A percentile compares a stretch with the other conserved stretches of the same genome.
phyloP scores from a whole-genome alignment of 2,797 vertebrate genomes.

The Limnodromus scolopaceus region DNA sequence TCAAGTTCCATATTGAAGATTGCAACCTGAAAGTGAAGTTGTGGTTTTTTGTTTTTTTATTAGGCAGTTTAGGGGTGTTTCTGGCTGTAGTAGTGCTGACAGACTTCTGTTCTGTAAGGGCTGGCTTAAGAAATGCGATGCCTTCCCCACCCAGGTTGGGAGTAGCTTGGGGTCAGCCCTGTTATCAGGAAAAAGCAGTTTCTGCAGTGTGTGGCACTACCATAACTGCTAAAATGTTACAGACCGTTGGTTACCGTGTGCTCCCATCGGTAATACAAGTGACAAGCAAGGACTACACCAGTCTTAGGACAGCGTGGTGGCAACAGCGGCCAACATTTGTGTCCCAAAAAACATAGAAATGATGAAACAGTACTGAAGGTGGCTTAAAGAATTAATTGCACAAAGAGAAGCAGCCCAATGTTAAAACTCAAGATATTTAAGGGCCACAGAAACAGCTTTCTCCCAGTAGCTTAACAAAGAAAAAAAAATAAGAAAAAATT shows the following conservation, averaged over 20 bases:
- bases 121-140: not conserved
- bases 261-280: accelerated
- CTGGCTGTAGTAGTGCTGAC: not conserved
- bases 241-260: not conserved
- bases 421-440: not conserved
- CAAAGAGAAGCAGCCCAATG: not conserved
- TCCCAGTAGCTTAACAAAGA: not conserved
- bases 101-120: not conserved
- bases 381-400: not conserved
- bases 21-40: not conserved
- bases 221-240: not conserved
- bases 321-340: not conserved
- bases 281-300: not conserved
- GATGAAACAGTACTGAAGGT: not conserved
- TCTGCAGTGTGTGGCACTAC: not conserved
- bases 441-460: not conserved
- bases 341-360: not conserved
- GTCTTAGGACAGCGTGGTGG: not conserved
- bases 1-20: not conserved
- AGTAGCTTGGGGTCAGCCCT: not conserved
- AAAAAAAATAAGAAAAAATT: not conserved
- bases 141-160: not conserved
- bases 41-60: not conserved
- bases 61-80: not conserved
- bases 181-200: not conserved